These are phyloP conservation scores for Penaeus monodon DNA, from an alignment of 2,888 invertebrate species.

Conservation along the genomic window DNA sequence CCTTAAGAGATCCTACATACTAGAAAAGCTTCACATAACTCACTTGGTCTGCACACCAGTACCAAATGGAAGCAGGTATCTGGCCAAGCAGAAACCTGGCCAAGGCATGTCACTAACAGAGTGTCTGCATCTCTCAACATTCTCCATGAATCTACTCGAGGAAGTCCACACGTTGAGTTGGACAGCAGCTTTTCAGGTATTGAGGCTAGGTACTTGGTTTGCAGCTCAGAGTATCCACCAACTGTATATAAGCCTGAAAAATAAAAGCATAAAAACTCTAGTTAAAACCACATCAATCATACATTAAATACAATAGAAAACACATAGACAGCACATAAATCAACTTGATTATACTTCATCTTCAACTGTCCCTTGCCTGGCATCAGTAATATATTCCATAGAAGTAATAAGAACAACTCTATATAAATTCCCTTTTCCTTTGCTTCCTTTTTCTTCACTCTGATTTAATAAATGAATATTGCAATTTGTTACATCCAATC, in stretches of 20 bases:
- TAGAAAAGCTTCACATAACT: not conserved
- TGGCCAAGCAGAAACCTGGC: constrained; percentile 73
- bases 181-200: constrained; percentile 67
- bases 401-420: not conserved
- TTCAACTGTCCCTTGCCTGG: too few species aligned
- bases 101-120: constrained; percentile 72
- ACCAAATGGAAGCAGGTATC: constrained; percentile 73
- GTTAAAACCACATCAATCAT: too few species aligned
- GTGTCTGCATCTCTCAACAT: constrained; percentile 70
- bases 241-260: constrained; percentile 70
- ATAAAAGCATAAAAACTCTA: not conserved
- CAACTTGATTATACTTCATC: not conserved
- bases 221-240: constrained; percentile 70
- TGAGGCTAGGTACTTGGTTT: constrained; percentile 70
- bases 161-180: constrained; percentile 68
- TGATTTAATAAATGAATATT: not conserved
- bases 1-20: too few species aligned
- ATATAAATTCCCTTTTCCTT: not conserved
- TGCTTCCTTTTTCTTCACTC: not conserved
- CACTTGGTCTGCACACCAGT: constrained; percentile 68
- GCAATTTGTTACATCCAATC: too few species aligned
- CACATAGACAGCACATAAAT: too few species aligned
- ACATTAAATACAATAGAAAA: too few species aligned
- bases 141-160: constrained; percentile 69
- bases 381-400: not conserved